Evolutionary conservation across 1,140 invertebrate genomes (phyloP).

Genomic region (Drosophila sp.): DNA sequence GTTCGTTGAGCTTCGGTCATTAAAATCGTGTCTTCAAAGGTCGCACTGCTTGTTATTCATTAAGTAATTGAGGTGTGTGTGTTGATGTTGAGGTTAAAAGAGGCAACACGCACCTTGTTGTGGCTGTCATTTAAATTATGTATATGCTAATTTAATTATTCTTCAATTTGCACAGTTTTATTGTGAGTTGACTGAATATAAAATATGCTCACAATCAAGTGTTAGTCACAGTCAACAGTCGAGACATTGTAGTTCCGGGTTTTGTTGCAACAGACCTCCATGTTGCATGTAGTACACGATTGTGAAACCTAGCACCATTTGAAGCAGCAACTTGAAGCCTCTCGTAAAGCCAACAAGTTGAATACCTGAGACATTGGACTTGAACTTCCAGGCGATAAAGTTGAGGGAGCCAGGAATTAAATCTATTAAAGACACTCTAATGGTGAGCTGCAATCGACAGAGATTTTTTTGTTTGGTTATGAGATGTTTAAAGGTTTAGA

Average conservation of each 20-base stretch:
- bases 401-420: not conserved
- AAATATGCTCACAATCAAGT: conserved; percentile 11
- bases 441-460: conserved; percentile 9
- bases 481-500: too few species aligned
- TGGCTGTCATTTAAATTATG: conserved; percentile 69
- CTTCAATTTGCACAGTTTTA: conserved; percentile 70
- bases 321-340: conserved; percentile 33
- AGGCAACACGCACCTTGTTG: conserved; percentile 37
- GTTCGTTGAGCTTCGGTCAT: conserved; percentile 40
- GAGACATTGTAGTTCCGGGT: not conserved
- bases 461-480: not conserved
- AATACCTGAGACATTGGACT: not conserved
- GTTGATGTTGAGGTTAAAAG: conserved; percentile 25
- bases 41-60: conserved; percentile 62
- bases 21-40: conserved; percentile 52
- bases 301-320: conserved; percentile 16
- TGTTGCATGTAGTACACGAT: conserved; percentile 20
- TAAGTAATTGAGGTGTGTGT: conserved; percentile 71
- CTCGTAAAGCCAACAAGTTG: conserved; percentile 1
- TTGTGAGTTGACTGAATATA: conserved; percentile 40
- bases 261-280: conserved; percentile 19
- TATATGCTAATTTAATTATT: conserved; percentile 77
- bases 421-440: conserved; percentile 1
- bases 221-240: not conserved
- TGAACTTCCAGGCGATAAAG: conserved; percentile 19